A percentile compares a stretch with the other conserved stretches of the same genome.
Evolutionary conservation across 2,113 vertebrate genomes (phyloP).

Genomic region (Rhombomys opimus): DNA sequence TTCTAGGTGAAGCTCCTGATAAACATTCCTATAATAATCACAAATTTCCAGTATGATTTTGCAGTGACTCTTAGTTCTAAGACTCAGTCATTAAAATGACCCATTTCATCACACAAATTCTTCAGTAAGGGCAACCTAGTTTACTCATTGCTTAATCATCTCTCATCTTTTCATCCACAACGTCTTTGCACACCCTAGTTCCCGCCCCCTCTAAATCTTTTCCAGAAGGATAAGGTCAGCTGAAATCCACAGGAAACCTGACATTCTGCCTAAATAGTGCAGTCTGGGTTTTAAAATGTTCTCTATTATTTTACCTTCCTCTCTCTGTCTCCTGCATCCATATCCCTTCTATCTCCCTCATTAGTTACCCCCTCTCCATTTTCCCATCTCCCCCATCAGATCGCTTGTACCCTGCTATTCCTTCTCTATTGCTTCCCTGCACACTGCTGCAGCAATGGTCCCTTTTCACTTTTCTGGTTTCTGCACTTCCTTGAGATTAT

Average conservation of each 20-base stretch:
- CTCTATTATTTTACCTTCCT: not conserved
- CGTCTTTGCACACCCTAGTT: not conserved
- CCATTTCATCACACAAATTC: not conserved
- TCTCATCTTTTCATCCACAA: not conserved
- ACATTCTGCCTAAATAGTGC: not conserved
- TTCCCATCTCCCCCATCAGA: not conserved
- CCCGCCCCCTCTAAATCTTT: not conserved
- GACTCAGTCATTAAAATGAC: not conserved
- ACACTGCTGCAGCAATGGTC: not conserved
- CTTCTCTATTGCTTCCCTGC: not conserved
- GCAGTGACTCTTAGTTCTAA: not conserved
- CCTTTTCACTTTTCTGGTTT: too few species aligned
- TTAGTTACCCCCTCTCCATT: not conserved
- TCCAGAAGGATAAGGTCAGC: constrained; percentile 12
- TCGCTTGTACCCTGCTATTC: not conserved
- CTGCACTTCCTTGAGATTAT: not conserved
- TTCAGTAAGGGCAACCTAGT: not conserved
- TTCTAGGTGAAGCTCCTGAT: not conserved
- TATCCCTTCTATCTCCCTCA: not conserved
- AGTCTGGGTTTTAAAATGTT: constrained; percentile 7
- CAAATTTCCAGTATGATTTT: not conserved
- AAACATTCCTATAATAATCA: not conserved
- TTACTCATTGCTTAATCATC: not conserved
- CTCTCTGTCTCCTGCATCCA: not conserved
- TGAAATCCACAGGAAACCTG: not conserved